Evolutionary conservation across 2,888 invertebrate genomes (phyloP), one percentile per base, ranked within the genome.

Genomic region (Xiphydria camelus): DNA sequence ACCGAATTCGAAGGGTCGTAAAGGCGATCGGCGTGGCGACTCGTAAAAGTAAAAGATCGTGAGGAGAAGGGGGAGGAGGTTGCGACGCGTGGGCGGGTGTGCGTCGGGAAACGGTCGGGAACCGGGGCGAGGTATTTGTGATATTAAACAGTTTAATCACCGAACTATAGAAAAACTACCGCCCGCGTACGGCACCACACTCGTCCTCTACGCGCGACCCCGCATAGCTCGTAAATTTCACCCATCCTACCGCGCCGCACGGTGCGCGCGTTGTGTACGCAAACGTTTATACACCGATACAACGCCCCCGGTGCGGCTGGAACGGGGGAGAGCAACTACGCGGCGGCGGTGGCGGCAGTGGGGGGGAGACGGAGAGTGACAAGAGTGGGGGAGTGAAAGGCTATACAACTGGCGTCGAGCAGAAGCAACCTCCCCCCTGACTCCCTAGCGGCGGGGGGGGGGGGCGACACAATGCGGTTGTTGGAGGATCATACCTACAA

Each of bases 121-220:
- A 23, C 23, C 33, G 10, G 32, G 38, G 18, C 21, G 19, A 45
- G 55, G 54, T 66, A 62, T 59, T 57, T 59, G 61, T 55, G 59
- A 64, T 64, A 68, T 66, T 65, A 66, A 68, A 66, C 61, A 57
- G 66, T 68, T 68, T 65, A 62, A 65, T 68, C 63, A 64, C 60
- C 55, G 43, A 60, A 57, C 61, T 57, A 64, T 58, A 60, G 59
- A 64, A 66, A 64, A 64, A 59, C 38, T 25, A 52, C 56, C 12
- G 15, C 6, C 29, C 29, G n/a, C n/a, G 9, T 29, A 29, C 12
- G 15, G 29, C 15, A 29, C 29, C 15, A 29, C 29, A 14, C 15
- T 29, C 29, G 1, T 29, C 2, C 12, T 14, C 12, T 14, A 14
- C 15, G 29, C 9, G 20, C 21, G 36, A 37, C 21, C 22, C 35